Conservation (phyloP, 2,113 vertebrate genomes). For the Sclerurus mexicanus region DNA sequence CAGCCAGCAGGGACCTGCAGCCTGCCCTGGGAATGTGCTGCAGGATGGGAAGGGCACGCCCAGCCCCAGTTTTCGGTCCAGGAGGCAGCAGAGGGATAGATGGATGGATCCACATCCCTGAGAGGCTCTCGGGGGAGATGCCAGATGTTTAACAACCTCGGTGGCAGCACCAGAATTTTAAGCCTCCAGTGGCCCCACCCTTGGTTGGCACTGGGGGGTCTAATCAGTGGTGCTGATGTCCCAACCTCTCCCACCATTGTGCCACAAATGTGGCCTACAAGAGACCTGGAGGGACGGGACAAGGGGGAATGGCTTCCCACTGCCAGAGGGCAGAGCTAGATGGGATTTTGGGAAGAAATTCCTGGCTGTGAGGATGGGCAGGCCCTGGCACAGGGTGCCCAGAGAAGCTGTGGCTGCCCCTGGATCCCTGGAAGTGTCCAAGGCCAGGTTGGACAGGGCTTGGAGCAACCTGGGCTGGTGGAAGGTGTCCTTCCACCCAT, state of each 20-base stretch:
- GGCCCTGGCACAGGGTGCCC: not conserved
- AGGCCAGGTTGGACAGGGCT: not conserved
- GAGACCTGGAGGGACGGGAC: not conserved
- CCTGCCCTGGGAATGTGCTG: not conserved
- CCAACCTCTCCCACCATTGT: not conserved
- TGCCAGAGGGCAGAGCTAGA: not conserved
- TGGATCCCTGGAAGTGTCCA: not conserved
- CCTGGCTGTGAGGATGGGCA: fast-evolving
- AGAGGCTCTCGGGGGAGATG: not conserved
- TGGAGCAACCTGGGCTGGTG: not conserved
- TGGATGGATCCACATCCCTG: not conserved
- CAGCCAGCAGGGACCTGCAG: not conserved
- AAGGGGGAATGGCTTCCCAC: not conserved
- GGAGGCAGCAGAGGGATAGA: not conserved
- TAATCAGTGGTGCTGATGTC: fast-evolving
- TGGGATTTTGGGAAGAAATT: not conserved
- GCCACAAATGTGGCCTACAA: not conserved
- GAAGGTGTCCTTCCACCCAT: not conserved
- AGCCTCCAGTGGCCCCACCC: fast-evolving
- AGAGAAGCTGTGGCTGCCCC: not conserved
- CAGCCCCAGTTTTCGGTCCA: not conserved
- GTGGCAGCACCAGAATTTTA: not conserved
- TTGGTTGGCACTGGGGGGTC: not conserved
- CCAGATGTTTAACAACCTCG: not conserved
- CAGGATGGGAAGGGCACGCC: not conserved